Percentiles rank a stretch among this genome's conserved stretches.
phyloP scores from a whole-genome alignment of 2,797 vertebrate genomes.

The Spinus olivaceus region DNA sequence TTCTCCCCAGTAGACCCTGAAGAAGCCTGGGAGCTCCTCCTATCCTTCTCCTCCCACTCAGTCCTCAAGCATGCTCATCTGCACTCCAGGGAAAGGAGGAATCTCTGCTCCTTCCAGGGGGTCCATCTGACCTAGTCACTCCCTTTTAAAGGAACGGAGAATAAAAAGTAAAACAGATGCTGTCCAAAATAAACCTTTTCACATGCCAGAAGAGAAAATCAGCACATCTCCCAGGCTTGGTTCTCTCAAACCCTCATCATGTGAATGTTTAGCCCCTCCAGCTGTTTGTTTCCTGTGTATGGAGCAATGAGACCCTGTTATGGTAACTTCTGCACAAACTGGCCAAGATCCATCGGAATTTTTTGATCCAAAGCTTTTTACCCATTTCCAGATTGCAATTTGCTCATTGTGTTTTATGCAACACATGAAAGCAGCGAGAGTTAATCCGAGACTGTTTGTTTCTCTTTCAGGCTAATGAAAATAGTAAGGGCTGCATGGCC shows the following conservation, averaged over 20 bases:
- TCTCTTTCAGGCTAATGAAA: not conserved
- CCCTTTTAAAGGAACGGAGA: constrained; percentile 34
- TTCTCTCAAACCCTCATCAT: not conserved
- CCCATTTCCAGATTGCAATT: constrained; percentile 45
- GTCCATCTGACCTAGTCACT: constrained; percentile 60
- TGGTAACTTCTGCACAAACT: constrained; percentile 43
- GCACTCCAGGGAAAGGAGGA: constrained; percentile 63
- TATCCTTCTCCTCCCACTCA: constrained; percentile 22
- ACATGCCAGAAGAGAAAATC: constrained; percentile 54
- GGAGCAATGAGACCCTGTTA: constrained; percentile 4
- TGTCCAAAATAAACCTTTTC: constrained; percentile 59
- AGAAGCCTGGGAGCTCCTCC: not conserved
- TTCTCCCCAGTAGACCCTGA: not conserved
- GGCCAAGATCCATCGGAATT: constrained; percentile 12
- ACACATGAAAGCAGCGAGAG: not conserved
- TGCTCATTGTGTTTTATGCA: not conserved
- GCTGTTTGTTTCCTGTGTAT: constrained; percentile 37
- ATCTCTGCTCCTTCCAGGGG: constrained; percentile 55
- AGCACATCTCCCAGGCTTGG: constrained; percentile 37
- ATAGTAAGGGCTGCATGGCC: not conserved
- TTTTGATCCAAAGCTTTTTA: constrained; percentile 44
- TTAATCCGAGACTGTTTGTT: not conserved
- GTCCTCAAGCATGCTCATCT: constrained; percentile 53
- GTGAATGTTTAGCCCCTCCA: not conserved
- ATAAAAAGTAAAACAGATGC: constrained; percentile 60